Percentiles rank a stretch among this genome's conserved stretches.
Evolutionary conservation across 2,888 invertebrate species (phyloP).

Genomic region (Hirtodrosophila cameraria): DNA sequence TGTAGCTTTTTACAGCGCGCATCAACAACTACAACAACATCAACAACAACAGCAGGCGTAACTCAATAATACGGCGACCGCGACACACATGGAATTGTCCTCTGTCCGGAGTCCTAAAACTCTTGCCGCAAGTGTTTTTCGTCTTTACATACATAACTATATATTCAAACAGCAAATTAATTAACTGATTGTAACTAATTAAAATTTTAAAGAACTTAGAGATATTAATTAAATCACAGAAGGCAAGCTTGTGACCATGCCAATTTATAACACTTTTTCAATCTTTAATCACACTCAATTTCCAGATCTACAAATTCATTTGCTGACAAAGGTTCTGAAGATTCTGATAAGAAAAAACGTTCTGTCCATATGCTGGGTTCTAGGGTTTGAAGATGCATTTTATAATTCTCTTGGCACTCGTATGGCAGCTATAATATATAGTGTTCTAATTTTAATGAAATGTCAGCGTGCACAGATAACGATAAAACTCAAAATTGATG

Average conservation of each 20-base stretch:
- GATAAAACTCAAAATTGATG: no score
- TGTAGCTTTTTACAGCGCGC: constrained; percentile 75
- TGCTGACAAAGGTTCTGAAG: no score
- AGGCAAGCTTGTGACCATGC: constrained; percentile 74
- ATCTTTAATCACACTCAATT: constrained; percentile 7
- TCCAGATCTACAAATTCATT: no score
- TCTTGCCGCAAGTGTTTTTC: constrained; percentile 56
- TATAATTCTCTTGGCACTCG: no score
- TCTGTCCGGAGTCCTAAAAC: constrained; percentile 51
- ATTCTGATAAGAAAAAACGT: no score
- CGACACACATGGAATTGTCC: constrained; percentile 37
- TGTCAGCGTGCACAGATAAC: no score
- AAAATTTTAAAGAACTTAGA: constrained; percentile 71
- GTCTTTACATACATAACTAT: constrained; percentile 36
- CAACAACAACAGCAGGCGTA: constrained; percentile 37
- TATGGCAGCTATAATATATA: no score
- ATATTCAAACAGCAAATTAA: constrained; percentile 54
- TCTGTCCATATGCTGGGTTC: no score
- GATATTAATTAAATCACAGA: constrained; percentile 62
- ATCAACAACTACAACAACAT: constrained; percentile 40
- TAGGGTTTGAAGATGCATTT: no score
- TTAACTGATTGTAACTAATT: constrained; percentile 70
- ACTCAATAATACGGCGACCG: constrained; percentile 35
- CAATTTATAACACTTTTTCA: constrained; percentile 29
- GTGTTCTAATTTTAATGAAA: no score